phyloP scores from a whole-genome alignment of 1,140 invertebrate species.

The Lutraria rhynchaena region DNA sequence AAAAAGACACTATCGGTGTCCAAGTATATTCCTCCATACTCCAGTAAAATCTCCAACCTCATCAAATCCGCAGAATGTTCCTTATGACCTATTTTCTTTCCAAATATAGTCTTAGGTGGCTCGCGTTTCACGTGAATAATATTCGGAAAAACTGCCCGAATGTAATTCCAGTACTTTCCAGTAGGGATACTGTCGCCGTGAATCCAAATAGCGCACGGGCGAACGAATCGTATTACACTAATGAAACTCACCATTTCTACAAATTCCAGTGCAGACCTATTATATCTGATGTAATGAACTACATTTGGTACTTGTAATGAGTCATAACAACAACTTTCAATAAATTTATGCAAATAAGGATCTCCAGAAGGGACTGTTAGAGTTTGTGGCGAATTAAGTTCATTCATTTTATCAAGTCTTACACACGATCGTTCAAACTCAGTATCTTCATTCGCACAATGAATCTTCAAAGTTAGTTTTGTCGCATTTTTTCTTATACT shows the following conservation, averaged over 20 bases:
- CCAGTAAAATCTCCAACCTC: conserved; percentile 27
- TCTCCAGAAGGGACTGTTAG: conserved; percentile 16
- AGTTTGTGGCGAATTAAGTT: too few relatives aligned
- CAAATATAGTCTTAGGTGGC: neutral
- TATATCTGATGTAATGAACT: conserved; percentile 37
- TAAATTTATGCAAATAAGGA: conserved; percentile 2
- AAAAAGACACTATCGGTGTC: neutral
- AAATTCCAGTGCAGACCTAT: neutral
- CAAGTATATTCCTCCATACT: conserved; percentile 22
- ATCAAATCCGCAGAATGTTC: conserved; percentile 34
- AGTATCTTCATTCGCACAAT: too few relatives aligned
- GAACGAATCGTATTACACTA: conserved; percentile 30
- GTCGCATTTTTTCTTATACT: too few relatives aligned
- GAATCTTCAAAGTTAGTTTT: too few relatives aligned
- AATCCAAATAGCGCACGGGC: conserved; percentile 24
- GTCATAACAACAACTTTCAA: conserved; percentile 26
- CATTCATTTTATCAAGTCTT: too few relatives aligned
- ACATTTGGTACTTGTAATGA: conserved; percentile 33
- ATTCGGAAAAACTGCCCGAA: conserved; percentile 15
- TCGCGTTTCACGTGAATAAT: conserved; percentile 26
- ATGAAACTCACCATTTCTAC: conserved; percentile 25
- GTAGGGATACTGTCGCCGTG: conserved; percentile 23
- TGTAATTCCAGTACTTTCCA: conserved; percentile 22
- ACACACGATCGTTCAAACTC: too few relatives aligned
- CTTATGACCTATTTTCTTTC: neutral